Percentiles rank a stretch among this genome's conserved stretches.
These are phyloP conservation scores for Porites australiensis DNA, from an alignment of 64 coral and sea anemone species.

Conservation along the genomic window DNA sequence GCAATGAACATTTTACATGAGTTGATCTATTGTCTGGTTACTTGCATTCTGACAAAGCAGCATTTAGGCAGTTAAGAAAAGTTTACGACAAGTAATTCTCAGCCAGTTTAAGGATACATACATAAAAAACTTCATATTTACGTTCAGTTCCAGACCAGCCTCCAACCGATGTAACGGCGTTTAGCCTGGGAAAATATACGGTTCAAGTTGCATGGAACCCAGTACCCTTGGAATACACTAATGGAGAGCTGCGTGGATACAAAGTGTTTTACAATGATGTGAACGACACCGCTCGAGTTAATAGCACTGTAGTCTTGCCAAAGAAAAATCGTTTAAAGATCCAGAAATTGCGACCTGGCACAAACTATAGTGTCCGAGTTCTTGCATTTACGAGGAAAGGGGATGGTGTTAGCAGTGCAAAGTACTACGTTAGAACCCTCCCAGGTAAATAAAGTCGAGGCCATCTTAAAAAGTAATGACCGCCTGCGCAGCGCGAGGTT, in stretches of 20 bases:
- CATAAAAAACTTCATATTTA: too few relatives aligned
- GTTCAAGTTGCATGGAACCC: background rate
- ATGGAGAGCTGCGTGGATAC: slow-evolving; percentile 13
- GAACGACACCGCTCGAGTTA: background rate
- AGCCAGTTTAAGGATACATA: too few relatives aligned
- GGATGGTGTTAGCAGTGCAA: background rate
- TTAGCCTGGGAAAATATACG: background rate
- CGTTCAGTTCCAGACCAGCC: slow-evolving; percentile 4
- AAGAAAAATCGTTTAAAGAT: background rate
- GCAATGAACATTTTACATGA: too few relatives aligned
- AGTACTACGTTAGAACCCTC: background rate
- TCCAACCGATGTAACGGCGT: background rate
- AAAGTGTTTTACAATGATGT: background rate
- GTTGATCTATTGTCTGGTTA: too few relatives aligned
- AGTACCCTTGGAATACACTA: background rate
- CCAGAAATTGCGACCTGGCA: background rate
- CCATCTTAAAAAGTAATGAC: too few relatives aligned
- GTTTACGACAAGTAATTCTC: too few relatives aligned
- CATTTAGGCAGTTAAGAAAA: too few relatives aligned
- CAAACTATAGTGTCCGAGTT: background rate
- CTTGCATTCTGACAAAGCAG: too few relatives aligned
- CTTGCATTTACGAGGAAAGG: slow-evolving; percentile 16
- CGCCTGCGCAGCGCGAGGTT: too few relatives aligned
- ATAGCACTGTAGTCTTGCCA: background rate
- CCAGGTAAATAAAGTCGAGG: background rate